phyloP scores from a whole-genome alignment of 2,888 invertebrate species.

The Phragmatobia fuliginosa region DNA sequence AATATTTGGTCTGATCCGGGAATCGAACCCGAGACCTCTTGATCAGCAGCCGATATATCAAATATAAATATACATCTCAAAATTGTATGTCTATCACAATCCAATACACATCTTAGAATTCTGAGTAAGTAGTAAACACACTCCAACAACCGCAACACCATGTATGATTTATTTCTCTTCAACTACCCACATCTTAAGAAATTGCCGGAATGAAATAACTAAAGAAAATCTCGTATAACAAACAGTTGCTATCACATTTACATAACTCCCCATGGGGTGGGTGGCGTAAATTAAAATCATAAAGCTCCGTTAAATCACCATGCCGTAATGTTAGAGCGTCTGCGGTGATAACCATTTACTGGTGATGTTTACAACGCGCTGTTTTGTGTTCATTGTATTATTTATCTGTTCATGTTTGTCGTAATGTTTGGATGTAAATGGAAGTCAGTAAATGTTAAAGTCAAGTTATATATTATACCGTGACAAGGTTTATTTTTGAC shows the following conservation, averaged over 20 bases:
- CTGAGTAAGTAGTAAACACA: not conserved
- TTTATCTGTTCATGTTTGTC: not conserved
- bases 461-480: not conserved
- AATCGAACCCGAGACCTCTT: no score
- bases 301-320: constrained; percentile 55
- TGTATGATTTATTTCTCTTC: not conserved
- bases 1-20: no score
- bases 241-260: constrained; percentile 43
- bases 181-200: not conserved
- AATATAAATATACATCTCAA: not conserved
- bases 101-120: not conserved
- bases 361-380: constrained; percentile 42
- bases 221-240: constrained; percentile 38
- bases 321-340: constrained; percentile 13
- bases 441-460: not conserved
- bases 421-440: constrained; percentile 6
- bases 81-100: not conserved
- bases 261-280: constrained; percentile 50
- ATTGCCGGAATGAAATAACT: constrained; percentile 15
- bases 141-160: not conserved
- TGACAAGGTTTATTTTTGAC: not conserved
- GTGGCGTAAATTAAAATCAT: constrained; percentile 59
- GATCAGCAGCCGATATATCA: not conserved
- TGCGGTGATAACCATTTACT: constrained; percentile 43
- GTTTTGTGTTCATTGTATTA: constrained; percentile 41